Evolutionary conservation across 2,888 invertebrate genomes (phyloP).

Genomic region (Chrysolina oricalcia): DNA sequence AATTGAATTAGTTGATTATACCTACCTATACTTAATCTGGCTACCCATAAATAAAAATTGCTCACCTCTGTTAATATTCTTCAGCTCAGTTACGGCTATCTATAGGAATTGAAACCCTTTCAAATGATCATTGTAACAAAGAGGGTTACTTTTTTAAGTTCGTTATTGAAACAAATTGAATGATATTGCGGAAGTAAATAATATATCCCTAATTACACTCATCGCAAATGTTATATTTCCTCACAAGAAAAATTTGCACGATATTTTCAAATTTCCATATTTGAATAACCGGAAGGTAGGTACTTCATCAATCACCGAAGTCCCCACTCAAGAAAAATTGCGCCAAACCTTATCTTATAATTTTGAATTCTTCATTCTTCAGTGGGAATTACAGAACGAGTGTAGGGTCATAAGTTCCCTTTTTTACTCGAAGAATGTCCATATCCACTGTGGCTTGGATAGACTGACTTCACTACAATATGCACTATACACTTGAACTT

Average conservation of each 20-base stretch:
- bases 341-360: slow-evolving; percentile 10
- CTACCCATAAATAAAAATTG: background rate
- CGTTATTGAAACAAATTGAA: slow-evolving; percentile 16
- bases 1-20: too few species aligned
- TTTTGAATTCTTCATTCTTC: background rate
- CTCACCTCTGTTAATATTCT: slow-evolving; percentile 1
- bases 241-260: background rate
- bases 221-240: background rate
- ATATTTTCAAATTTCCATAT: background rate
- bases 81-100: background rate
- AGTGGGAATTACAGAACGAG: background rate
- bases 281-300: background rate
- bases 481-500: background rate
- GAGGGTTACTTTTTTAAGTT: slow-evolving; percentile 9
- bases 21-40: too few species aligned
- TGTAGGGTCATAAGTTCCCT: background rate
- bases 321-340: slow-evolving; percentile 19
- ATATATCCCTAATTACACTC: slow-evolving; percentile 8
- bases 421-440: background rate
- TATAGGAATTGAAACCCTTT: background rate
- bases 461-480: background rate
- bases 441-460: background rate
- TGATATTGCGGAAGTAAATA: slow-evolving; percentile 17
- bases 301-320: background rate
- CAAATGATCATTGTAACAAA: slow-evolving; percentile 13